These are phyloP conservation scores for Criorhina ranunculi DNA, from an alignment of 2,888 invertebrate genomes.

Conservation along the genomic window DNA sequence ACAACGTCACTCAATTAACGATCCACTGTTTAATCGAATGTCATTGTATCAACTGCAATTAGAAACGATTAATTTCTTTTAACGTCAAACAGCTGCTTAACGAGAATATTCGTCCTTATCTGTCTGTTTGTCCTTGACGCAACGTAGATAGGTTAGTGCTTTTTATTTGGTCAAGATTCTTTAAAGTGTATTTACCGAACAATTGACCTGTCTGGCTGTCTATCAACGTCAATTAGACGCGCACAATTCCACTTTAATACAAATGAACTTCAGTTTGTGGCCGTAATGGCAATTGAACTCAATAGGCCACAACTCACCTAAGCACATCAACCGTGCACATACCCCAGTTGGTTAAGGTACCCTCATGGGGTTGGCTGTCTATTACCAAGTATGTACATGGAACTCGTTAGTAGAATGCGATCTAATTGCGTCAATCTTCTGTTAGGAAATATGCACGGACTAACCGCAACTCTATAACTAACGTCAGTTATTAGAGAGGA, in stretches of 20 bases:
- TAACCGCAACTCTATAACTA: conserved; percentile 14
- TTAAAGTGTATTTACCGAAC: background rate
- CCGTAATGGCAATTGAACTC: conserved; percentile 7
- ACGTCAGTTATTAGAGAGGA: background rate
- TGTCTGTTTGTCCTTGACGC: background rate
- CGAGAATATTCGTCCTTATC: background rate
- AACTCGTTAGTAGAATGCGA: conserved; percentile 16
- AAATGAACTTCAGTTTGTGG: conserved; percentile 20
- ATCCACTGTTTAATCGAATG: conserved; percentile 22
- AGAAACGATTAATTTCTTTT: conserved; percentile 19
- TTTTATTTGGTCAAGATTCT: background rate
- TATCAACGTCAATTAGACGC: conserved; percentile 13
- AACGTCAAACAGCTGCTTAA: background rate
- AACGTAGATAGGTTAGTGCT: background rate
- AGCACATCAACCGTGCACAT: background rate
- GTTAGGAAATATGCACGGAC: conserved; percentile 13
- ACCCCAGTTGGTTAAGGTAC: background rate
- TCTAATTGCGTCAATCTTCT: conserved; percentile 40
- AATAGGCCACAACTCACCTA: conserved; percentile 26
- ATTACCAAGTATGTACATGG: background rate
- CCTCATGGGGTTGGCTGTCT: conserved; percentile 20
- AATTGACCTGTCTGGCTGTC: conserved; percentile 12
- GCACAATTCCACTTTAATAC: conserved; percentile 23
- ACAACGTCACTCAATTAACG: conserved; percentile 35
- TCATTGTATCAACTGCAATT: conserved; percentile 36